Evolutionary conservation across 1,140 invertebrate species (phyloP).

Genomic region (Camponotus pennsylvanicus): DNA sequence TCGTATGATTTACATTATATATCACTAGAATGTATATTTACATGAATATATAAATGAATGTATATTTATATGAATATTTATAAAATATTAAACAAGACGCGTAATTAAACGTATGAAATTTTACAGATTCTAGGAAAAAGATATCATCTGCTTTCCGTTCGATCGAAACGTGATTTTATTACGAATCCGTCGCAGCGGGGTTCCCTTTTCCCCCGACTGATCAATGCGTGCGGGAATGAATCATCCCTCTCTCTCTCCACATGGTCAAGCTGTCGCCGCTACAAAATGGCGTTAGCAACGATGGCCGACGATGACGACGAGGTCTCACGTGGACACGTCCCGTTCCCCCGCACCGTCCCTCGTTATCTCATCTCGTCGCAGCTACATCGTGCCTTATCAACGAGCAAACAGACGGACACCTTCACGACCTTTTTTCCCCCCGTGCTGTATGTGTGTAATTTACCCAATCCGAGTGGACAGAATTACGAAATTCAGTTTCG

Average conservation of each 20-base stretch:
- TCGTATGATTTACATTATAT: neutral
- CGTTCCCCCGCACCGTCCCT: constrained; percentile 32
- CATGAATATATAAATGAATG: no score
- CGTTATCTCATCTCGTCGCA: constrained; percentile 15
- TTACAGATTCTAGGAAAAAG: neutral
- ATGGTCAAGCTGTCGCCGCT: constrained; percentile 14
- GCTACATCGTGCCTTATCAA: constrained; percentile 59
- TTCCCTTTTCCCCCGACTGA: neutral
- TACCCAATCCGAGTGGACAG: constrained; percentile 35
- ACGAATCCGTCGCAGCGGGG: neutral
- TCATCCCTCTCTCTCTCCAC: constrained; percentile 41
- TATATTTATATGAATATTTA: neutral
- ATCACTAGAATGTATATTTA: neutral
- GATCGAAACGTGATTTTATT: neutral
- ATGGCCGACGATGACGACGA: constrained; percentile 59
- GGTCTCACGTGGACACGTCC: constrained; percentile 39
- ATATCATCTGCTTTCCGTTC: neutral
- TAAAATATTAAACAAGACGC: neutral
- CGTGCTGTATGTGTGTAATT: constrained; percentile 32
- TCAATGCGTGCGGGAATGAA: constrained; percentile 39
- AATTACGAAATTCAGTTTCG: constrained; percentile 1
- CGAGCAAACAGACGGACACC: constrained; percentile 73
- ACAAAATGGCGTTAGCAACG: constrained; percentile 58
- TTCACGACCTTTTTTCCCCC: constrained; percentile 57
- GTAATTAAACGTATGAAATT: neutral